Percentiles rank a stretch among this genome's conserved stretches.
phyloP scores from a whole-genome alignment of 2,113 vertebrate species.

The Nymphicus hollandicus region DNA sequence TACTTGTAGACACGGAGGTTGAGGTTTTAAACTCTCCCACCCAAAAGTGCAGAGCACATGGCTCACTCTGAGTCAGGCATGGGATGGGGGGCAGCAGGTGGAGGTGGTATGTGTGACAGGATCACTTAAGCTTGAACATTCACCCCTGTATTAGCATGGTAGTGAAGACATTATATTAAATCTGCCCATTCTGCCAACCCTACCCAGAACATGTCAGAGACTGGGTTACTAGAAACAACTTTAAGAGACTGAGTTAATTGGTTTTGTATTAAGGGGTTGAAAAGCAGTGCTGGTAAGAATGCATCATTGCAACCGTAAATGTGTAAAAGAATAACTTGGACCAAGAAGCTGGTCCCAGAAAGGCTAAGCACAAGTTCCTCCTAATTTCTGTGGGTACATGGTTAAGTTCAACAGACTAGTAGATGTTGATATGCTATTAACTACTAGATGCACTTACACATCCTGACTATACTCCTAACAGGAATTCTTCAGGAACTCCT shows the following conservation, averaged over 20 bases:
- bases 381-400: background rate
- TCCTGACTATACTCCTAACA: background rate
- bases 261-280: background rate
- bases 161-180: background rate
- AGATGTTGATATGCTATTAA: background rate
- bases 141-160: background rate
- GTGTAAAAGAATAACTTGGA: background rate
- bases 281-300: background rate
- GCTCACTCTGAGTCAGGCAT: fast-evolving
- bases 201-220: background rate
- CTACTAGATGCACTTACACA: background rate
- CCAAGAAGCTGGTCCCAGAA: background rate
- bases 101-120: fast-evolving
- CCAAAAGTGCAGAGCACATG: background rate
- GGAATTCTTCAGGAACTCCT: background rate
- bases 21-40: background rate
- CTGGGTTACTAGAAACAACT: background rate
- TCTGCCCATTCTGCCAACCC: background rate
- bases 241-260: background rate
- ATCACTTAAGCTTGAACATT: background rate
- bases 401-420: background rate
- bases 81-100: background rate
- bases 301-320: background rate
- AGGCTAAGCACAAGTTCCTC: background rate
- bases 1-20: background rate